phyloP scores from a whole-genome alignment of 2,113 vertebrate species.

The Cercopithecus mona region DNA sequence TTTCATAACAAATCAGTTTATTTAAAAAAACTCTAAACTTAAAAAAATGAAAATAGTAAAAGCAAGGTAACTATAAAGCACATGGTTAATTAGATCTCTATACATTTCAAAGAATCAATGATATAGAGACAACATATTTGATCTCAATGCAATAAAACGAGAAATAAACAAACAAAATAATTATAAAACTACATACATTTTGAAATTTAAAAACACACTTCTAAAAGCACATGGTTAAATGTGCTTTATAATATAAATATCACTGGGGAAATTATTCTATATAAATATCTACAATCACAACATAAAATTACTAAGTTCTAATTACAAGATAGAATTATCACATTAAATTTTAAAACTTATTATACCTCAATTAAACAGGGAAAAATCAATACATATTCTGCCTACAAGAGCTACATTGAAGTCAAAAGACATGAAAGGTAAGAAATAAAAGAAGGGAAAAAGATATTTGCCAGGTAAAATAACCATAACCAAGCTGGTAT shows the following conservation, averaged over 20 bases:
- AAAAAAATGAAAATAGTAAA: neutral
- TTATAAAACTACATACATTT: neutral
- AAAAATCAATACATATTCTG: neutral
- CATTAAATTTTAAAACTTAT: neutral
- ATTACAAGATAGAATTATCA: neutral
- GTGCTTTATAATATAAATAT: neutral
- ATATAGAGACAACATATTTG: neutral
- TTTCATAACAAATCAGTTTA: neutral
- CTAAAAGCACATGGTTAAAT: neutral
- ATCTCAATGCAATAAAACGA: neutral
- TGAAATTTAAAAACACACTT: neutral
- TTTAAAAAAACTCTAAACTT: neutral
- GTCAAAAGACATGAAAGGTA: neutral
- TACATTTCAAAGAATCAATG: neutral
- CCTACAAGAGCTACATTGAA: neutral
- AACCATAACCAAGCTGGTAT: neutral
- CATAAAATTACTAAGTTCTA: neutral
- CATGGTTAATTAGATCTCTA: neutral
- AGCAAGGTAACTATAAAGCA: neutral
- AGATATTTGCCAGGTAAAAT: neutral
- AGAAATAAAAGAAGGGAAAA: constrained; percentile 5
- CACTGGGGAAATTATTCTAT: neutral
- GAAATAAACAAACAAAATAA: constrained; percentile 5
- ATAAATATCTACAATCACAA: neutral
- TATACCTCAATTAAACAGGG: neutral